Base-by-base conservation (phyloP, 2,888 invertebrate species). In the Tachina fera region DNA sequence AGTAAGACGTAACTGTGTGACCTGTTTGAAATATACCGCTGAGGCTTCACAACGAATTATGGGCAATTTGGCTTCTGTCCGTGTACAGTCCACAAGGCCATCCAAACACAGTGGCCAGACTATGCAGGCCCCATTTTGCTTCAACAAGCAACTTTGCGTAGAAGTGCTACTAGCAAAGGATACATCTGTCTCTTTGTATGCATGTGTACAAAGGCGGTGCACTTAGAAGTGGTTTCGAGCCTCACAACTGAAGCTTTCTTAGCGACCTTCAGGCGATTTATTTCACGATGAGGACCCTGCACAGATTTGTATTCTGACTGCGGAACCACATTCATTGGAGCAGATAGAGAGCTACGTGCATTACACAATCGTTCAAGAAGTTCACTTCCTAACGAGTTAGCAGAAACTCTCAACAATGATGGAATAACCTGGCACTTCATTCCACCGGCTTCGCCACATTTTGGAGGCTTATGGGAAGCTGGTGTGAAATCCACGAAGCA, bases 111-210 rank as follows among this genome's bases (percentile, higher is more conserved):
- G 76, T 16, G 76, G 76, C 3, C 10, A 11, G 70, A 71, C 19
- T 78, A 63, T 61, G 70, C 70, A 9, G 63, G 71, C 9, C 78
- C 71, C 41, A 79, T 79, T n/a, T 39, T 31, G 11, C 31, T 63
- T 13, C 51, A 74, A 61, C 39, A 74, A 39, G 58, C 71, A 45
- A 56, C 56, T 8, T 45, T 71, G 45, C 58, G 67, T 9, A 45
- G n/a, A 49, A 45, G 41, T 61, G 31, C 16, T 10, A 63, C 41
- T 2, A 39, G 47, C 4, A 88, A 88, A 60, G 67, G 70, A 1
- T 88, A 88, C 63, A 75, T 88, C 22, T 86, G 83, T 14, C 60
- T 87, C 19, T 88, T 87, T 58, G 79, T 87, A 19, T 88, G 31
- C 31, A 31, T 31, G 31, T 31, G 31, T 31, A 31, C 31, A 31